Evolutionary conservation across 1,140 invertebrate species (phyloP).

Genomic region (Papilio xuthus): DNA sequence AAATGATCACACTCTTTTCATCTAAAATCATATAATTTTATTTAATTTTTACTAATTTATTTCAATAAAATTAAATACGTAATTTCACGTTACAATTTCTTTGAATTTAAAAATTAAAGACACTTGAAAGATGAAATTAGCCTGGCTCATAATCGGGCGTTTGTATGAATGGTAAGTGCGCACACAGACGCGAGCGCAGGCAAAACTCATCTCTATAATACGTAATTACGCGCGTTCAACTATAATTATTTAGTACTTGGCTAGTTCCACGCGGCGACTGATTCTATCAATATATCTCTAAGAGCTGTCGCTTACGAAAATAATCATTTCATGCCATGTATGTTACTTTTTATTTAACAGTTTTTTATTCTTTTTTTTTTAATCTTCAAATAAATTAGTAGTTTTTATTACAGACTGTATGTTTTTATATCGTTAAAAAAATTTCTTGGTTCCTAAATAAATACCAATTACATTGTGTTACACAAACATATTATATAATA

Average conservation of each 20-base stretch:
- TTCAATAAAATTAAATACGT: background rate
- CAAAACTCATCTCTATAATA: conserved; percentile 51
- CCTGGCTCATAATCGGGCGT: conserved; percentile 14
- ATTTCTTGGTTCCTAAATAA: too few relatives aligned
- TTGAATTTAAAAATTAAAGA: conserved; percentile 22
- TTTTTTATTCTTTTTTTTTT: too few relatives aligned
- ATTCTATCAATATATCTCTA: conserved; percentile 47
- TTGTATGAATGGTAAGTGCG: conserved; percentile 19
- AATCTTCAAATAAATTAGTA: too few relatives aligned
- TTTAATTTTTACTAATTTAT: background rate
- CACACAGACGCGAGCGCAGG: conserved; percentile 29
- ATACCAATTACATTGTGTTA: too few relatives aligned
- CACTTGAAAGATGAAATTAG: conserved; percentile 40
- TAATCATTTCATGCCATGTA: background rate
- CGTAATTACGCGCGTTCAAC: conserved; percentile 59
- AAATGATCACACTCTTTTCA: too few relatives aligned
- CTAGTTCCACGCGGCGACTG: conserved; percentile 49
- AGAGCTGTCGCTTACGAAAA: conserved; percentile 44
- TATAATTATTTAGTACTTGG: conserved; percentile 63
- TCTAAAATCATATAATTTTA: background rate
- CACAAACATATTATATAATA: too few relatives aligned
- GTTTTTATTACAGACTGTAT: too few relatives aligned
- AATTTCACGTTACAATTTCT: background rate
- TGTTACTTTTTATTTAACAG: background rate
- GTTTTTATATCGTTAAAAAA: too few relatives aligned